These are phyloP conservation scores for Micrasema minimum DNA, from an alignment of 1,140 invertebrate genomes.

Conservation along the genomic window DNA sequence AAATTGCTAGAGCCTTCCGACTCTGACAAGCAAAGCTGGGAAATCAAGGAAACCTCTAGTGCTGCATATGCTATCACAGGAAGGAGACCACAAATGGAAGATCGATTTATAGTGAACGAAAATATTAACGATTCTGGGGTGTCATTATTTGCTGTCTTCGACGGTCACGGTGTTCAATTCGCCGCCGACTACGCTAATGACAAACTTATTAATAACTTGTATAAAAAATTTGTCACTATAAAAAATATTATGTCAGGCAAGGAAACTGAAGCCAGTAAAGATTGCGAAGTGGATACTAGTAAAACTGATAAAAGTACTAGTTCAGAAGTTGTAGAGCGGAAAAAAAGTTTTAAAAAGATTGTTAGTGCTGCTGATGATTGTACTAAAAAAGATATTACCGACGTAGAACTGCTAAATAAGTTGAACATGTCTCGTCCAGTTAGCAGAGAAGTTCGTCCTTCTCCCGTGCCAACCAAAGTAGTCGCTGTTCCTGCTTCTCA, in stretches of 20 bases:
- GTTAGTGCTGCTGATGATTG: slow-evolving; percentile 68
- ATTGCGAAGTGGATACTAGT: slow-evolving; percentile 61
- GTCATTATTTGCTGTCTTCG: slow-evolving; percentile 91
- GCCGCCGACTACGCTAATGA: slow-evolving; percentile 91
- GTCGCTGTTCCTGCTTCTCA: slow-evolving; percentile 59
- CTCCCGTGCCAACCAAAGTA: slow-evolving; percentile 56
- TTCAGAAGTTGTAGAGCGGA: slow-evolving; percentile 62
- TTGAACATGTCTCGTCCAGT: slow-evolving; percentile 72
- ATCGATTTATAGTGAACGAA: slow-evolving; percentile 85
- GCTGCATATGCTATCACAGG: slow-evolving; percentile 92
- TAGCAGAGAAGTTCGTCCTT: slow-evolving; percentile 71
- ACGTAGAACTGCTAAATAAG: slow-evolving; percentile 74
- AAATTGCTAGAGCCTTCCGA: slow-evolving; percentile 67
- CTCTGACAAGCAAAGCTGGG: slow-evolving; percentile 79
- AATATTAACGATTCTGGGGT: slow-evolving; percentile 81
- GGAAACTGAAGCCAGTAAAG: slow-evolving; percentile 49
- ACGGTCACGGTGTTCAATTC: slow-evolving; percentile 95
- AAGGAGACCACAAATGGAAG: slow-evolving; percentile 90
- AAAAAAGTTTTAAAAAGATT: slow-evolving; percentile 76
- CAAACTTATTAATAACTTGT: slow-evolving; percentile 80
- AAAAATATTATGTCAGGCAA: slow-evolving; percentile 75
- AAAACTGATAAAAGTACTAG: slow-evolving; percentile 57
- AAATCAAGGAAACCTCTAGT: slow-evolving; percentile 77
- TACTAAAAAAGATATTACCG: slow-evolving; percentile 72
- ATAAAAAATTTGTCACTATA: slow-evolving; percentile 77